Base-by-base conservation (phyloP, 2,797 vertebrate species). In the Chrosomus eos region DNA sequence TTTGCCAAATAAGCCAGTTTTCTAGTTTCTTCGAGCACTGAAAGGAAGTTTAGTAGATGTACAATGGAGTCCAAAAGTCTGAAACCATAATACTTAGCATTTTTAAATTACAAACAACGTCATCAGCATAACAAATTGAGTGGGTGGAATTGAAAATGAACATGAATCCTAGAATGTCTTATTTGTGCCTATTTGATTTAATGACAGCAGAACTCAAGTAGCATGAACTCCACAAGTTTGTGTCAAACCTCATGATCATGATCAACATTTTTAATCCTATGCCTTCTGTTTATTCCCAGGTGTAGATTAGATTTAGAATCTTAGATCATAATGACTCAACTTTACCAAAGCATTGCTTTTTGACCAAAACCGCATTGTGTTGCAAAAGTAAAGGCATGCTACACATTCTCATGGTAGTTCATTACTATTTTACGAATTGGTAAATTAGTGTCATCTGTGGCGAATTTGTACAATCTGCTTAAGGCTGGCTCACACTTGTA, bases 1-100 rank as follows among this genome's bases (percentile, higher is more conserved):
- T 81, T 72, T 70, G 71, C 10, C 33, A 83, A 58, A 68, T 45
- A 62, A 82, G 18, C 38, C 51, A 51, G 81, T 75, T 67, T 74
- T 76, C 43, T n/a, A 40, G 62, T 76, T 80, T 40, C 62, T 64
- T 38, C 16, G 7, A 5, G 19, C 28, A 36, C 8, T 48, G 31
- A 51, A 14, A 82, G 38, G 58, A 36, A 33, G 11, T 64, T 9
- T 58, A 55, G 23, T 18, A 38, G 31, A 38, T 51, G 1, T n/a
- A 26, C 72, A 74, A 5, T 53, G 28, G 45, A 51, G 1, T 23
- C 9, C 48, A 36, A 75, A 53, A 14, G 19, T 19, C 48, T 74
- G 10, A 53, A 74, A 53, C 26, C 48, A 33, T 53, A 53, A 36
- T 11, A 31, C 19, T 28, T 72, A 1, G 14, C 14, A 53, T 33